These are phyloP conservation scores for Dendrocopos noguchii DNA, from an alignment of 2,113 vertebrate species.

Conservation along the genomic window DNA sequence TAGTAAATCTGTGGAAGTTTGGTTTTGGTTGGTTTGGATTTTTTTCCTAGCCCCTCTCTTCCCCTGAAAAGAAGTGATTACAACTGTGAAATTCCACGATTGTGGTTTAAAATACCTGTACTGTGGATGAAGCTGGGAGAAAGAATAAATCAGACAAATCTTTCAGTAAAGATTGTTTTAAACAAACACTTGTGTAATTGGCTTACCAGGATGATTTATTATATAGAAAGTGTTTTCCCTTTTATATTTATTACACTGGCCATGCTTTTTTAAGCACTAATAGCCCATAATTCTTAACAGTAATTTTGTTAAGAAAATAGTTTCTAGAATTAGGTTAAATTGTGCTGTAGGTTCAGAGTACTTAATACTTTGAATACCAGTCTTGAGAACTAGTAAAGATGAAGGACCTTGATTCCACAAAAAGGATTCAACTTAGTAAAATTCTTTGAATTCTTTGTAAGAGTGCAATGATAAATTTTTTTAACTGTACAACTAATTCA, in stretches of 20 bases:
- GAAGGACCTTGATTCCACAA: not conserved
- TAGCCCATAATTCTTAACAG: not conserved
- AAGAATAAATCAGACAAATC: not conserved
- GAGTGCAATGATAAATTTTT: not conserved
- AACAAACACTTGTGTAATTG: not conserved
- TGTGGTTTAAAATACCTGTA: not conserved
- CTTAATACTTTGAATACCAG: not conserved
- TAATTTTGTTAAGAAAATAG: slow-evolving; percentile 31
- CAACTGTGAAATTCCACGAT: not conserved
- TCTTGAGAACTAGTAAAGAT: not conserved
- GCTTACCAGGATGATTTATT: not conserved
- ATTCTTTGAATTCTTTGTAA: not conserved
- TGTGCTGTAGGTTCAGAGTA: not conserved
- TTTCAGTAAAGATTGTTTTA: not conserved
- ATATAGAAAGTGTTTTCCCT: not conserved
- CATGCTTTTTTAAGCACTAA: not conserved
- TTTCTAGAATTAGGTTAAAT: not conserved
- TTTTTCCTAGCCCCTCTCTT: not conserved
- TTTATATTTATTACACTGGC: not conserved
- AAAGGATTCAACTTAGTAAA: not conserved
- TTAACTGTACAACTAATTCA: not conserved
- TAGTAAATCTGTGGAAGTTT: not conserved
- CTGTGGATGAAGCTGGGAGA: not conserved
- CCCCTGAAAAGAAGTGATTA: not conserved
- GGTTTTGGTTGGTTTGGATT: not conserved